Evolutionary conservation across 2,888 invertebrate species (phyloP).

Genomic region (Thereva nobilitata): DNA sequence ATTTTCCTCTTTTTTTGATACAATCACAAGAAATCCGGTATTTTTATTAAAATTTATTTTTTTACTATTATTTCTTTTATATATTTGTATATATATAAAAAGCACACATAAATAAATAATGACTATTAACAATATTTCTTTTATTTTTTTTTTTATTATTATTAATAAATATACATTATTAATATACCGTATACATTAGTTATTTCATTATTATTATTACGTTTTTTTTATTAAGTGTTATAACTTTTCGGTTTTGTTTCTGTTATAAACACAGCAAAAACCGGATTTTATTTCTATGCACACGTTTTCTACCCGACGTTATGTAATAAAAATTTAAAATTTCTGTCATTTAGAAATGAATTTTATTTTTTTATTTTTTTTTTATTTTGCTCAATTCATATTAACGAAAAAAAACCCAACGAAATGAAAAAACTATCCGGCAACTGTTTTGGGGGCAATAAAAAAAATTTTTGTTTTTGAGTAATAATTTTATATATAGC

Average conservation of each 20-base stretch:
- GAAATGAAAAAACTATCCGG: no score
- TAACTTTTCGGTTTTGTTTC: constrained; percentile 2
- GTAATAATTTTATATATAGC: constrained; percentile 34
- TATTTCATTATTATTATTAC: constrained; percentile 23
- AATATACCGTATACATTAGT: constrained; percentile 37
- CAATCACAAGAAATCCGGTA: constrained; percentile 22
- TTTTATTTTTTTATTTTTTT: no score
- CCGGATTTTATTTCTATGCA: constrained; percentile 14
- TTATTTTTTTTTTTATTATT: constrained; percentile 27
- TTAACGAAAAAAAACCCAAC: no score
- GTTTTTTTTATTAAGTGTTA: neutral
- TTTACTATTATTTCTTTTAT: constrained; percentile 13
- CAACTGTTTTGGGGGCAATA: no score
- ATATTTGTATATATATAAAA: constrained; percentile 39
- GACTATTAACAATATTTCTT: constrained; percentile 23
- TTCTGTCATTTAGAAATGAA: constrained; percentile 9
- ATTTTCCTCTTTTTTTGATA: constrained; percentile 18
- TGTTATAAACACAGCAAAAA: constrained; percentile 7
- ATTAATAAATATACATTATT: constrained; percentile 29
- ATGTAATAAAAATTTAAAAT: constrained; percentile 35
- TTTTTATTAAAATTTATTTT: neutral
- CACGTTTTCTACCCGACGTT: constrained; percentile 35
- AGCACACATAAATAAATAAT: constrained; percentile 40
- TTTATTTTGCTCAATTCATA: no score
- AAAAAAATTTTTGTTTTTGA: no score